A percentile compares a stretch with the other conserved stretches of the same genome.
phyloP scores from a whole-genome alignment of 2,888 invertebrate species.

The Neuroscelio doddi region DNA sequence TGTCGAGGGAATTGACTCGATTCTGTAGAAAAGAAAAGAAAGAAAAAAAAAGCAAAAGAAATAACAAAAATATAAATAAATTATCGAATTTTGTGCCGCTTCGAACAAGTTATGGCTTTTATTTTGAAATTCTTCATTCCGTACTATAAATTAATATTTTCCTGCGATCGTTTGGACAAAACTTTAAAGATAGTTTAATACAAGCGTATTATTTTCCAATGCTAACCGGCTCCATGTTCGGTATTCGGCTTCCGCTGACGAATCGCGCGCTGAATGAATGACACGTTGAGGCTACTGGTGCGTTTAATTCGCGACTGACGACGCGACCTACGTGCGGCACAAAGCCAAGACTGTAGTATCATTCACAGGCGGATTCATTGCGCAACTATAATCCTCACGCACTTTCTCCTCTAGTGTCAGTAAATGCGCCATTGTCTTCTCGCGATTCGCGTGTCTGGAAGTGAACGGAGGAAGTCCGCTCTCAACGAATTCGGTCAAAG shows the following conservation, averaged over 20 bases:
- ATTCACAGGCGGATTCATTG: conserved; percentile 66
- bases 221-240: not conserved
- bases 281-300: conserved; percentile 54
- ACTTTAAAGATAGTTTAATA: too few species aligned
- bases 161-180: too few species aligned
- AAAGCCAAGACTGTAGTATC: conserved; percentile 56
- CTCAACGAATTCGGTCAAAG: conserved; percentile 36
- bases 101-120: too few species aligned
- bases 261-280: conserved; percentile 40
- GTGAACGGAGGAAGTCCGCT: conserved; percentile 31
- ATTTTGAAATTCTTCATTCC: too few species aligned
- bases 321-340: conserved; percentile 44
- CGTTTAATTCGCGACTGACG: conserved; percentile 55
- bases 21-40: conserved; percentile 57
- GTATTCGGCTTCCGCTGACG: not conserved
- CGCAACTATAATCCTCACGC: conserved; percentile 64
- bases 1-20: conserved; percentile 60
- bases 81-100: not conserved
- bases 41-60: not conserved
- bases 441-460: conserved; percentile 7
- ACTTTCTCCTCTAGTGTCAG: conserved; percentile 65
- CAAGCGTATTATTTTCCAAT: not conserved
- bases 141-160: too few species aligned
- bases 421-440: conserved; percentile 44
- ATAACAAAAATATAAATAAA: not conserved